A percentile compares a stretch with the other conserved stretches of the same genome.
Evolutionary conservation across 2,797 vertebrate species (phyloP).

Genomic region (Nyctibius grandis): DNA sequence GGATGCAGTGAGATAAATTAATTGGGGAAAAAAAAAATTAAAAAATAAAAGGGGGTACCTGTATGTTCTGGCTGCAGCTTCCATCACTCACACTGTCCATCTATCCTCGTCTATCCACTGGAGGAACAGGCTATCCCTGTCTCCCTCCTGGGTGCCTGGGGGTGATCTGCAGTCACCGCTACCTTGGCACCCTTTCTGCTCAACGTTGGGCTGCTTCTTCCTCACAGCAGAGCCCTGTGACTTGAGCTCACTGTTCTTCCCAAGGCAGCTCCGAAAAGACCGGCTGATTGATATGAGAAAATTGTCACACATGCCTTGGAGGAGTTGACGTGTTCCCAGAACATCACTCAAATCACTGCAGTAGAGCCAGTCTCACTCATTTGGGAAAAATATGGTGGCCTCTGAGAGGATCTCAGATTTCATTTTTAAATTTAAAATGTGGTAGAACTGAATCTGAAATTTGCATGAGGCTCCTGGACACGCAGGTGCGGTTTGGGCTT

Average conservation of each 20-base stretch:
- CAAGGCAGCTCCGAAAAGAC: neutral
- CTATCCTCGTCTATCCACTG: neutral
- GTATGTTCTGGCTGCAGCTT: conserved; percentile 37
- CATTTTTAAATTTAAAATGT: neutral
- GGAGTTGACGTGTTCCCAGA: neutral
- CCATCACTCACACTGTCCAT: conserved; percentile 7
- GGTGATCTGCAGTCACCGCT: neutral
- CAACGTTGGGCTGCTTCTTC: neutral
- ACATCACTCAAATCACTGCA: neutral
- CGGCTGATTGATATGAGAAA: neutral
- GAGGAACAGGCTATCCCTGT: neutral
- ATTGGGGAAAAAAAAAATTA: rapidly evolving
- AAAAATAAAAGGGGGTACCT: neutral
- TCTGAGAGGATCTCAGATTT: neutral
- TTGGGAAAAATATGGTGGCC: neutral
- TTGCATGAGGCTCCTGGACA: neutral
- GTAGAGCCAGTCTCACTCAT: neutral
- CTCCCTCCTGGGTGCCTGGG: neutral
- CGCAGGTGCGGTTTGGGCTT: neutral
- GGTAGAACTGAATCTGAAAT: neutral
- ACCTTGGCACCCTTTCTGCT: neutral
- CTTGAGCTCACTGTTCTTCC: neutral
- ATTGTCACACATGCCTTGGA: neutral
- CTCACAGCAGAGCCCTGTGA: neutral
- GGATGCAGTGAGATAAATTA: neutral